These are phyloP conservation scores for Benitochromis conjunctus DNA, from an alignment of 2,113 vertebrate species.

Conservation along the genomic window DNA sequence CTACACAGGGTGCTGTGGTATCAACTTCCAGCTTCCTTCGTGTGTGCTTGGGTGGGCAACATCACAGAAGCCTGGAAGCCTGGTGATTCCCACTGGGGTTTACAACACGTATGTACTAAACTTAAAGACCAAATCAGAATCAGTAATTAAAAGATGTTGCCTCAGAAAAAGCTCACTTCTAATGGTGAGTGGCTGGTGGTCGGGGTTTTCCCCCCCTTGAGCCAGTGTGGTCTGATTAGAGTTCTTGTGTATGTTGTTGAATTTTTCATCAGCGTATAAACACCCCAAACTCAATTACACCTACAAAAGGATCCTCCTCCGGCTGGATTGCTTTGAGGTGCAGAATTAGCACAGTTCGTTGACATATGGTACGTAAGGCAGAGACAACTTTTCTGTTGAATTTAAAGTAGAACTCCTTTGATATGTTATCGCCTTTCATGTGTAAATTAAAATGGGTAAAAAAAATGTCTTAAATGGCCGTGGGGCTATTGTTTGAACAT, in stretches of 20 bases:
- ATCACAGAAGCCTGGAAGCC: neutral
- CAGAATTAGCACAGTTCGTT: neutral
- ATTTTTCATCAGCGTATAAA: conserved; percentile 10
- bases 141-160: neutral
- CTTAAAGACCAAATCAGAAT: neutral
- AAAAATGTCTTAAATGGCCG: conserved; percentile 40
- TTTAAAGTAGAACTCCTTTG: conserved; percentile 36
- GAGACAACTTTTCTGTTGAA: conserved; percentile 23
- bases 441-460: conserved; percentile 49
- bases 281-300: conserved; percentile 28
- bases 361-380: conserved; percentile 12
- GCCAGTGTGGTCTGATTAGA: neutral
- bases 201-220: neutral
- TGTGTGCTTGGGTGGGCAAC: neutral
- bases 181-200: neutral
- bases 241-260: neutral
- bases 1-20: neutral
- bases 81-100: neutral
- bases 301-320: neutral
- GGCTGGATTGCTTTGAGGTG: neutral
- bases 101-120: neutral
- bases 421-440: conserved; percentile 54
- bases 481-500: conserved; percentile 47
- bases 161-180: neutral
- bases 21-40: neutral